Base-by-base conservation (phyloP, 2,888 invertebrate species). In the Caenorhabditis sp. region DNA sequence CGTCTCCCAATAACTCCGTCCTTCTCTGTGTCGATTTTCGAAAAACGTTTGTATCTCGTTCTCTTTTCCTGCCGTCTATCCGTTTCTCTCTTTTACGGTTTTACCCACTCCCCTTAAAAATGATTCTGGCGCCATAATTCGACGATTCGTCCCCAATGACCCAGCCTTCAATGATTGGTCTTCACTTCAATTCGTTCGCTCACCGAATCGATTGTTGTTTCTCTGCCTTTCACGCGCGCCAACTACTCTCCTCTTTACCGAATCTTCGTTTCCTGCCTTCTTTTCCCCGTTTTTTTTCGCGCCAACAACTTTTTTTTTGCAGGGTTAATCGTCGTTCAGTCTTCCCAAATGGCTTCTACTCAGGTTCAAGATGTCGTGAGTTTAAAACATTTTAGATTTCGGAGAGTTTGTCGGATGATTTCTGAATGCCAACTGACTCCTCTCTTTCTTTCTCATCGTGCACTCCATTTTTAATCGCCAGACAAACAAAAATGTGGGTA, bases 281-380 rank as follows among this genome's bases (percentile, higher is more conserved):
- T 26, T 41, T 26, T 43, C 45, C 7, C 37, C 50, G 7, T 15
- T 56, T 48, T 43, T 46, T 58, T 13, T 46, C 35, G 24, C 43
- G 9, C 30, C 43, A 41, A 3, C 17, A 41, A 4, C 17, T 20
- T 71, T 32, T 45, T 41, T 15, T 22, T 43, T 43, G n/a, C 63
- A 66, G 39, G 53, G n/a, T 37, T 32, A 27, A 35, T 58, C 58
- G 32, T 45, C 58, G 43, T 43, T 30, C n/a, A 20, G 20, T 11
- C 52, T 32, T 35, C 35, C 26, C 32, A 30, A n/a, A 68, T 68
- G 59, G 59, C 59, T 35, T 56, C 66, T 32, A 27, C 68, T 45
- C 58, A 43, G n/a, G 68, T 68, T 35, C 68, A 68, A 43, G 68
- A 68, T 59, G 52, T 68, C 32, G 68, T 68, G 32, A 68, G 68